Evolutionary conservation across 64 coral and sea anemone genomes (phyloP), one percentile per base, ranked within the genome.

Genomic region (Acropora yongei): DNA sequence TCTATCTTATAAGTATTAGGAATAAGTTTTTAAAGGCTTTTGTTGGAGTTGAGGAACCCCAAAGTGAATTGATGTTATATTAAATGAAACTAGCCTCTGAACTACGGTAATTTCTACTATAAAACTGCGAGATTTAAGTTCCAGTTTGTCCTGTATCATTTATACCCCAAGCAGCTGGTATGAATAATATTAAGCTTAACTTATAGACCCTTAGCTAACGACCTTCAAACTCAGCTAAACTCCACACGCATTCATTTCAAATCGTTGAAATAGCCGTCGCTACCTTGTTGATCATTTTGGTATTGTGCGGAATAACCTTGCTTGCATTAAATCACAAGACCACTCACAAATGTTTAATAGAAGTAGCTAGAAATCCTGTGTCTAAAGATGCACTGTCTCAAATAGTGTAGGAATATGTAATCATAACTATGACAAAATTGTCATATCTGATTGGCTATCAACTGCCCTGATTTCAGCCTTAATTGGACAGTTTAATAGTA

Each of bases 61-160:
- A 1, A 55, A 55, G 1, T 55, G 51, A 55, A 55, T 9, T 55
- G 51, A 55, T 55, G 51, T 55, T 55, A 55, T 55, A 55, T 55
- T 55, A 55, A 55, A 55, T 55, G 51, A 55, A 55, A 55, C 51
- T 55, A 55, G 51, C 51, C 51, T 9, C 51, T 55, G 51, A 55
- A 55, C 51, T 55, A 55, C 0, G 51, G 51, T 71, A 71, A 71
- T 71, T 71, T 71, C 68, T 71, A 14, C 5, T 17, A 71, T 71
- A 71, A 71, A 71, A 71, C 67, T 71, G 67, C 6, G 67, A 71
- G 67, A 71, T 71, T 71, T 71, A 71, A 71, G 67, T 71, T 71
- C 67, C 67, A 71, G 67, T 71, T 71, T 16, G 67, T 71, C 67
- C 67, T 71, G 67, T 71, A 71, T 71, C 67, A 71, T 71, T 71